Percentiles rank a stretch among this genome's conserved stretches.
phyloP scores from a whole-genome alignment of 1,140 invertebrate genomes.

The Nebria ingens region DNA sequence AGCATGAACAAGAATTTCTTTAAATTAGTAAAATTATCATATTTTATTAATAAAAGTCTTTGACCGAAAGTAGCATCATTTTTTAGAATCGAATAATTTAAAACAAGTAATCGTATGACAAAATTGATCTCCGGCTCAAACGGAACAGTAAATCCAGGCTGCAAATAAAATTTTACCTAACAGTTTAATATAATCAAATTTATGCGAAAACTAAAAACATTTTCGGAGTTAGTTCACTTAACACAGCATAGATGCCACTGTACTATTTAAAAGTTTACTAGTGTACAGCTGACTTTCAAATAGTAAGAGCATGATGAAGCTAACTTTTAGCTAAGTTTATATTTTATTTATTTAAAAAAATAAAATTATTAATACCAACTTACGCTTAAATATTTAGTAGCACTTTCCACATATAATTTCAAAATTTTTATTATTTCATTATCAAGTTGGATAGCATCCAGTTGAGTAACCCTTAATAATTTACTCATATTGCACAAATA shows the following conservation, averaged over 20 bases:
- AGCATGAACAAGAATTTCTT: constrained; percentile 26
- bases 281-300: too few species aligned
- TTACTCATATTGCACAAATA: too few species aligned
- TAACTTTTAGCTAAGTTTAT: too few species aligned
- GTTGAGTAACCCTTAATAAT: constrained; percentile 30
- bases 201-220: too few species aligned
- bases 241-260: too few species aligned
- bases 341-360: constrained; percentile 5
- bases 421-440: constrained; percentile 30
- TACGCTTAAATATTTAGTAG: constrained; percentile 28
- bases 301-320: too few species aligned
- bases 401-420: constrained; percentile 20
- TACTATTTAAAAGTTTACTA: too few species aligned
- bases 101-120: constrained; percentile 22
- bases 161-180: constrained; percentile 20
- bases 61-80: constrained; percentile 30
- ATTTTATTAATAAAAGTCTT: constrained; percentile 31
- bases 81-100: constrained; percentile 26
- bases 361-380: constrained; percentile 15
- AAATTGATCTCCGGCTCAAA: constrained; percentile 28
- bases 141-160: constrained; percentile 23
- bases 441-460: constrained; percentile 33
- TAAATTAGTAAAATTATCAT: constrained; percentile 24
- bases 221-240: too few species aligned
- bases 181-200: too few species aligned